Conservation (phyloP, 2,888 invertebrate genomes). For the Carcina quercana region DNA sequence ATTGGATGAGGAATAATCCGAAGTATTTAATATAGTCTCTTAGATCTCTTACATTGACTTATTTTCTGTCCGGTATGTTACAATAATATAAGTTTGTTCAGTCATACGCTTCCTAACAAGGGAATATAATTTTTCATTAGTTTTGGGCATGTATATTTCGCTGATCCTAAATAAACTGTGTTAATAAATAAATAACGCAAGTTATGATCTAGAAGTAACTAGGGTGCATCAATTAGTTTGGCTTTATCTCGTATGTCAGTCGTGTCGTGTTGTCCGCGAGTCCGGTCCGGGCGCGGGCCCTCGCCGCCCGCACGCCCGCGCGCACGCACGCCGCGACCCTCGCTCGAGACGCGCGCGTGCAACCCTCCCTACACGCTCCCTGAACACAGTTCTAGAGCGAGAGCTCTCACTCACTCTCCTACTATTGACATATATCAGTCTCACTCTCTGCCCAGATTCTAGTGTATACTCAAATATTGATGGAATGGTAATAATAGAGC, state of each 20-base stretch:
- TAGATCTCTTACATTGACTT: slow-evolving; percentile 50
- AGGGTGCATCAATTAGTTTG: slow-evolving; percentile 70
- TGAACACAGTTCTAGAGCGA: slow-evolving; percentile 4
- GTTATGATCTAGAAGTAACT: slow-evolving; percentile 53
- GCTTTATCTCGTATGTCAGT: slow-evolving; percentile 54
- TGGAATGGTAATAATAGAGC: slow-evolving; percentile 74
- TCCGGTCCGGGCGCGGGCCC: no score
- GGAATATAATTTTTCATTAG: slow-evolving; percentile 65
- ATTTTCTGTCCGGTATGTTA: slow-evolving; percentile 51
- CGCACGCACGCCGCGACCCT: no score
- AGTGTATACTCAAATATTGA: slow-evolving; percentile 49
- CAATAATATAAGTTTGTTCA: slow-evolving; percentile 52
- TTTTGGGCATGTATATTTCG: slow-evolving; percentile 71
- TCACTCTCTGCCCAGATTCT: slow-evolving; percentile 61
- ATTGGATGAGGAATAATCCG: slow-evolving; percentile 62
- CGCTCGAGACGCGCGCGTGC: no score
- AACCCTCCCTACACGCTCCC: no score
- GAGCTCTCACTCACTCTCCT: slow-evolving; percentile 11
- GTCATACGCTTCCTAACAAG: slow-evolving; percentile 71
- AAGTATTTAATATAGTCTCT: slow-evolving; percentile 50
- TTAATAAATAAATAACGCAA: slow-evolving; percentile 39
- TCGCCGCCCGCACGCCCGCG: slow-evolving; percentile 1
- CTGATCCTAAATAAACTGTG: slow-evolving; percentile 59
- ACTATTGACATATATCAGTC: slow-evolving; percentile 31
- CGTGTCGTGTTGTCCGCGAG: slow-evolving; percentile 33